A percentile compares a stretch with the other conserved stretches of the same genome.
Evolutionary conservation across 2,113 vertebrate genomes (phyloP).

Genomic region (Egretta garzetta): DNA sequence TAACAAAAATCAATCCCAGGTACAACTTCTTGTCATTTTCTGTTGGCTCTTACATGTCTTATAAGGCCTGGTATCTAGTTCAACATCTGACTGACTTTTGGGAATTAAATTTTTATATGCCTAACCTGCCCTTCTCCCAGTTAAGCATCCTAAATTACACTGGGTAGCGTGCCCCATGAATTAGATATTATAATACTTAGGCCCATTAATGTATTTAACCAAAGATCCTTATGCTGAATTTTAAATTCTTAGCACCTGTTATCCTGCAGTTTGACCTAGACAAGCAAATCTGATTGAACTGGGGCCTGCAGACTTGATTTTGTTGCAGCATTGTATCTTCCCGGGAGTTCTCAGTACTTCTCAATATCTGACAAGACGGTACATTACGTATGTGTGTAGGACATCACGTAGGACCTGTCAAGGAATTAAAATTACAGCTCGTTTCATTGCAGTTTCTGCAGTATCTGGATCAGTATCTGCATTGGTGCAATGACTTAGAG

Average conservation of each 20-base stretch:
- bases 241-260: not conserved
- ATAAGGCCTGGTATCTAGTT: not conserved
- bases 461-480: not conserved
- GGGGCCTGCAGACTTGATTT: not conserved
- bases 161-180: not conserved
- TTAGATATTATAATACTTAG: not conserved
- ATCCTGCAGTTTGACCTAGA: not conserved
- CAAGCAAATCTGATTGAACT: not conserved
- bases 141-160: not conserved
- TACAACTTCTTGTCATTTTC: not conserved
- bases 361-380: not conserved
- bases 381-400: not conserved
- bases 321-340: not conserved
- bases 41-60: not conserved
- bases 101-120: not conserved
- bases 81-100: not conserved
- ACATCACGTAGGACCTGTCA: rapidly evolving
- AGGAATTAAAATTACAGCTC: not conserved
- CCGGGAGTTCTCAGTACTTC: not conserved
- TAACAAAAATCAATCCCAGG: not conserved
- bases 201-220: not conserved
- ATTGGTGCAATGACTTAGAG: not conserved
- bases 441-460: not conserved
- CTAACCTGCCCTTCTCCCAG: not conserved
- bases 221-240: not conserved